Conservation (phyloP, 2,797 vertebrate genomes). For the Enteromius viviparus region DNA sequence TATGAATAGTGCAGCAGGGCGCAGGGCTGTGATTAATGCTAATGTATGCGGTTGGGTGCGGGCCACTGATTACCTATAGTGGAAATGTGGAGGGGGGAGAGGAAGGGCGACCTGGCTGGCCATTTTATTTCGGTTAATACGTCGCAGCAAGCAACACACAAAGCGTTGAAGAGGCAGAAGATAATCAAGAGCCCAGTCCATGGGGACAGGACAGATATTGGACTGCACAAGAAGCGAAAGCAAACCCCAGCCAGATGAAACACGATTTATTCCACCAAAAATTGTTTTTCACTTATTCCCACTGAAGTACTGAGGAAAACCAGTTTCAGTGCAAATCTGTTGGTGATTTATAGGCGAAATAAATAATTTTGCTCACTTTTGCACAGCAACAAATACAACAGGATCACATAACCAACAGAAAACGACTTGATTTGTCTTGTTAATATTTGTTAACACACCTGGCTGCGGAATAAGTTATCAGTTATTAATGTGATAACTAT, state of each 20-base stretch:
- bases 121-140: constrained; percentile 96
- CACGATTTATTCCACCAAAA: constrained; percentile 84
- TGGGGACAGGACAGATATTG: constrained; percentile 93
- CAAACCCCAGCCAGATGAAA: constrained; percentile 83
- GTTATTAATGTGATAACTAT: background rate
- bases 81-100: constrained; percentile 64
- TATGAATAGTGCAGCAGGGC: constrained; percentile 57
- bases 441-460: background rate
- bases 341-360: background rate
- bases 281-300: constrained; percentile 44
- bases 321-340: constrained; percentile 10
- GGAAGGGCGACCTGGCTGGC: constrained; percentile 87
- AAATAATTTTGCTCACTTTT: constrained; percentile 34
- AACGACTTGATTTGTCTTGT: background rate
- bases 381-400: constrained; percentile 47
- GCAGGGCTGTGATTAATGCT: constrained; percentile 76
- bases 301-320: constrained; percentile 70
- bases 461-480: background rate
- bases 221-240: constrained; percentile 84
- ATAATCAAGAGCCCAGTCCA: constrained; percentile 86
- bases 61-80: constrained; percentile 79
- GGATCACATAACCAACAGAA: background rate
- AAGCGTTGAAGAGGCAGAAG: constrained; percentile 81
- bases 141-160: constrained; percentile 80
- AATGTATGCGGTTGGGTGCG: constrained; percentile 75